Conservation (phyloP, 2,113 vertebrate species). For the Gallinago media region DNA sequence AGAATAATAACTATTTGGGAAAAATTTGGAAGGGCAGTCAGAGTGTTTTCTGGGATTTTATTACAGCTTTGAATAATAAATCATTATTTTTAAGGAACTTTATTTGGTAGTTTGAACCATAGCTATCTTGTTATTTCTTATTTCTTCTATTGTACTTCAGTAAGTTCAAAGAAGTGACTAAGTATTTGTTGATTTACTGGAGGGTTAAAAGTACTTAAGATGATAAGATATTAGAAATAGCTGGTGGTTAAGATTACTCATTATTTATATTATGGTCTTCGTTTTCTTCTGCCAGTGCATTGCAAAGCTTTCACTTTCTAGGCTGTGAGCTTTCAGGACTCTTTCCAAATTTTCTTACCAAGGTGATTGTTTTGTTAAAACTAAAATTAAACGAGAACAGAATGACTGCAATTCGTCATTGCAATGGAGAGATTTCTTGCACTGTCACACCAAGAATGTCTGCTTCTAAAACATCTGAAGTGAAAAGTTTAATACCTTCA, state of each 20-base stretch:
- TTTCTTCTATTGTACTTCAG: neutral
- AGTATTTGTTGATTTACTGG: neutral
- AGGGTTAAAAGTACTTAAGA: neutral
- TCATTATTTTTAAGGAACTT: neutral
- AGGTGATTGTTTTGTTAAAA: slow-evolving; percentile 36
- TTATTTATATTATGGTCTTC: neutral
- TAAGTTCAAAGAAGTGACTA: neutral
- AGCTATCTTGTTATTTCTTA: neutral
- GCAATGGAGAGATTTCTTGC: neutral
- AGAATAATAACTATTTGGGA: neutral
- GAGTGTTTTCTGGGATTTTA: neutral
- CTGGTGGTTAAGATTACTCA: neutral
- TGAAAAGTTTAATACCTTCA: neutral
- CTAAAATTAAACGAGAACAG: neutral
- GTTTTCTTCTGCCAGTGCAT: neutral
- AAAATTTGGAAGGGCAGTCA: neutral
- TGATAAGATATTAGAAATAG: neutral
- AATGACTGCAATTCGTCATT: slow-evolving; percentile 30
- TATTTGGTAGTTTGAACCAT: neutral
- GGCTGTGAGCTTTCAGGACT: neutral
- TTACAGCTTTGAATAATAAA: neutral
- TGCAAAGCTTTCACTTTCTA: slow-evolving; percentile 11
- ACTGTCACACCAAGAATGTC: neutral
- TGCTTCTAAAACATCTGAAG: neutral
- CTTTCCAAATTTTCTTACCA: neutral